Evolutionary conservation across 2,113 vertebrate genomes (phyloP).

Genomic region (human): GRCh38 chr3:85856501-85857000

Average conservation of each 20-base stretch:
- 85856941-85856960: neutral
- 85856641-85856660: neutral
- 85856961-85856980: no score
- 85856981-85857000: neutral
- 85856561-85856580: conserved; percentile 55
- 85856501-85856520: conserved; percentile 53
- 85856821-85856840: neutral
- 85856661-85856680: conserved; percentile 2
- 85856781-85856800: neutral
- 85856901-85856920: neutral
- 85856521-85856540: neutral
- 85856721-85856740: neutral
- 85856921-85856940: neutral
- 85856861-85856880: neutral
- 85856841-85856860: neutral
- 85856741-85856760: neutral
- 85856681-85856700: neutral
- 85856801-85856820: neutral
- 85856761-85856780: neutral
- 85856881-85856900: neutral
- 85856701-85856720: neutral
- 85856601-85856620: neutral
- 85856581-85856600: neutral
- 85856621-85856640: conserved; percentile 46
- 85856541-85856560: neutral